Conservation (phyloP, 2,888 invertebrate genomes). For the Cantharis rustica region DNA sequence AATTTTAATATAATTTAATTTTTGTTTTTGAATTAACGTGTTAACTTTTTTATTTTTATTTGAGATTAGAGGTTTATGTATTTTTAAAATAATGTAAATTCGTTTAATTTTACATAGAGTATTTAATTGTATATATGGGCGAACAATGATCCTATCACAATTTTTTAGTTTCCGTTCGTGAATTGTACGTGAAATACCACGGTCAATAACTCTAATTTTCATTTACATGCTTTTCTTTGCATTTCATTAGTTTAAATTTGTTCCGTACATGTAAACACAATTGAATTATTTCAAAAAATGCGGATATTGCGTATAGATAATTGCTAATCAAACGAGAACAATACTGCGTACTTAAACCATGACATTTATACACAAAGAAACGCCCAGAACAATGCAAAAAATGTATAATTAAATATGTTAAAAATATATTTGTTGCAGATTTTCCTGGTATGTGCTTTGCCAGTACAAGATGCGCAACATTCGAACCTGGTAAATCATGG, state of each 20-base stretch:
- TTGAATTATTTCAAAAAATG: background rate
- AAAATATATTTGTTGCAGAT: slow-evolving; percentile 61
- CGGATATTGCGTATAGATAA: background rate
- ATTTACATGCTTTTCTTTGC: background rate
- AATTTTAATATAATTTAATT: no score
- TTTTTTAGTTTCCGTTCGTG: slow-evolving; percentile 11
- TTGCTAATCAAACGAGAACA: background rate
- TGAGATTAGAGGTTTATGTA: no score
- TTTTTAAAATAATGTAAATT: background rate
- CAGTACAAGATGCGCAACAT: slow-evolving; percentile 85
- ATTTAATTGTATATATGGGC: background rate
- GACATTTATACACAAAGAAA: background rate
- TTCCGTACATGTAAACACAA: background rate
- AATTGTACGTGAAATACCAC: slow-evolving; percentile 1
- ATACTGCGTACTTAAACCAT: background rate
- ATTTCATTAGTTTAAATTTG: slow-evolving; percentile 1
- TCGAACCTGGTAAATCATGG: slow-evolving; percentile 85
- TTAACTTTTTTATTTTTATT: no score
- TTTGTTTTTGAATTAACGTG: no score
- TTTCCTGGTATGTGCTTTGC: slow-evolving; percentile 93
- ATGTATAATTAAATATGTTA: background rate
- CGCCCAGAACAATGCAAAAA: background rate
- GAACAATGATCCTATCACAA: slow-evolving; percentile 13
- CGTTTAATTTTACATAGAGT: background rate
- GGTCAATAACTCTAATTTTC: slow-evolving; percentile 17